Percentiles rank a stretch among this genome's conserved stretches.
phyloP scores from a whole-genome alignment of 2,797 vertebrate genomes.

The Gymnodraco acuticeps region DNA sequence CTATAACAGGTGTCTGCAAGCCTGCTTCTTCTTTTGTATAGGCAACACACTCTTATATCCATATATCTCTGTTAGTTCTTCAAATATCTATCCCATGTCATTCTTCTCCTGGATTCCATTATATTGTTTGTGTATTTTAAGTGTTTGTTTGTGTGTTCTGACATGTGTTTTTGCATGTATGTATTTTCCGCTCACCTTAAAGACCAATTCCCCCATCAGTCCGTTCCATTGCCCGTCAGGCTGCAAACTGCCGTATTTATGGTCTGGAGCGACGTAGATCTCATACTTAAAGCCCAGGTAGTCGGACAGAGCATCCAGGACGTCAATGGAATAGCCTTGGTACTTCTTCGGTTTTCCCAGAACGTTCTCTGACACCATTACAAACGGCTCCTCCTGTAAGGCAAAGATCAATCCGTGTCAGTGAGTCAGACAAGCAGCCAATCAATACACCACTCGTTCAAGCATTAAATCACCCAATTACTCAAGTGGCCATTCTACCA shows the following conservation, averaged over 20 bases:
- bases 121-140: not conserved
- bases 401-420: constrained; percentile 56
- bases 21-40: constrained; percentile 3
- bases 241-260: constrained; percentile 96
- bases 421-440: constrained; percentile 46
- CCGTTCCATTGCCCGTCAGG: constrained; percentile 96
- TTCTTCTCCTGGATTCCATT: not conserved
- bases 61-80: constrained; percentile 1
- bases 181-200: constrained; percentile 89
- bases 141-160: not conserved
- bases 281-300: constrained; percentile 99
- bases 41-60: not conserved
- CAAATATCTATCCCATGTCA: not conserved
- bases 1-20: constrained; percentile 3
- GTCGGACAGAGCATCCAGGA: constrained; percentile 95
- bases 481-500: constrained; percentile 40
- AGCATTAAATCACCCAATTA: constrained; percentile 59
- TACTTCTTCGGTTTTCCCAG: constrained; percentile 98
- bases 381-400: constrained; percentile 96
- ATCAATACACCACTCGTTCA: constrained; percentile 49
- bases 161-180: not conserved
- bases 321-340: constrained; percentile 97
- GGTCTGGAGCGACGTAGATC: constrained; percentile 96
- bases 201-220: constrained; percentile 95
- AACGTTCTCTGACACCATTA: constrained; percentile 99